phyloP scores from a whole-genome alignment of 2,113 vertebrate species.

The Aramus guarauna region DNA sequence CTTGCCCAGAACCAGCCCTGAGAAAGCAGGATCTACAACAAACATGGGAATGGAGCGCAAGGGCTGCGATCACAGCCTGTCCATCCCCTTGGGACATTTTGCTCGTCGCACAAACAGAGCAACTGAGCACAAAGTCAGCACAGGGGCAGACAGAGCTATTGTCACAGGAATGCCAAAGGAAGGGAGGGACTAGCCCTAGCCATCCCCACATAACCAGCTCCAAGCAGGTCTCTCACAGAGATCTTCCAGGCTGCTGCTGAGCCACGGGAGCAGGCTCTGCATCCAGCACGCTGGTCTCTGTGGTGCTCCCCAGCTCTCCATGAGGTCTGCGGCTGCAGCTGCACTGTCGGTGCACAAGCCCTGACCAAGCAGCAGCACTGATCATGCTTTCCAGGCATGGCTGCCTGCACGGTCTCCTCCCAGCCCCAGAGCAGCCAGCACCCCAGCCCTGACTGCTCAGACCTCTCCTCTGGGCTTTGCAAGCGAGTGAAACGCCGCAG shows the following conservation, averaged over 20 bases:
- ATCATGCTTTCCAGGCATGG: background rate
- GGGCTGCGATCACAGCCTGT: accelerated
- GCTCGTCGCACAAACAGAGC: background rate
- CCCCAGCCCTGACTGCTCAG: background rate
- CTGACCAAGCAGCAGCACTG: background rate
- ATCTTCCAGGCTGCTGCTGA: background rate
- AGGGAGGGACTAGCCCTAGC: background rate
- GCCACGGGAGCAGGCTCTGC: background rate
- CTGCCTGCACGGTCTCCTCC: background rate
- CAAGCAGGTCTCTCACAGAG: background rate
- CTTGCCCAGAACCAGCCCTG: background rate
- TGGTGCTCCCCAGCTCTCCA: background rate
- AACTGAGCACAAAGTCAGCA: background rate
- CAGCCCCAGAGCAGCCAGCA: background rate
- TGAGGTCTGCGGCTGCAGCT: background rate
- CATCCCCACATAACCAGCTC: background rate
- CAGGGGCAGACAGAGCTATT: background rate
- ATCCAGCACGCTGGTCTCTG: accelerated
- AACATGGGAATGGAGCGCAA: background rate
- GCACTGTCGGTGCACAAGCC: background rate
- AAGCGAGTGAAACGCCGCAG: accelerated
- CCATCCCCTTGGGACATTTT: background rate
- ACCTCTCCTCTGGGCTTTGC: background rate
- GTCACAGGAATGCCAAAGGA: background rate
- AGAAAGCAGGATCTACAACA: background rate